A percentile compares a stretch with the other conserved stretches of the same genome.
These are phyloP conservation scores for Lepidocolaptes lacrymiger DNA, from an alignment of 2,797 vertebrate species.

Conservation along the genomic window DNA sequence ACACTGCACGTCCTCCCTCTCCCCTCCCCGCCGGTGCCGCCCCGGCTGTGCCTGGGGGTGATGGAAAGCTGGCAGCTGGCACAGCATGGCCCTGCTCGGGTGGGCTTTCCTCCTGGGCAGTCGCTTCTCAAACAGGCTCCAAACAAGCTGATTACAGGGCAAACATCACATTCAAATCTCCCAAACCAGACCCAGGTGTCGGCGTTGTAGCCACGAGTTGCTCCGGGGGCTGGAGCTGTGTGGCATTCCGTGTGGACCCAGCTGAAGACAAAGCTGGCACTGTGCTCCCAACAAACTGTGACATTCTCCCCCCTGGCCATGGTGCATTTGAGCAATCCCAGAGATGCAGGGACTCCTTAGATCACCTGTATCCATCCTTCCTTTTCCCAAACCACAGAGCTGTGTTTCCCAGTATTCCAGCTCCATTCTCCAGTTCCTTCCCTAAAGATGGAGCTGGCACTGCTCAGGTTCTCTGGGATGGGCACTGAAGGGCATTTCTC, in stretches of 20 bases:
- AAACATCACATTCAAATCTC: not conserved
- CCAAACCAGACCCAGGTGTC: accelerated
- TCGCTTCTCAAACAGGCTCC: not conserved
- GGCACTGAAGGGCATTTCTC: not conserved
- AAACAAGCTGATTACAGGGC: not conserved
- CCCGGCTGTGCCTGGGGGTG: not conserved
- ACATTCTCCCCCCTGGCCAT: accelerated
- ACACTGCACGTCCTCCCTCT: not conserved
- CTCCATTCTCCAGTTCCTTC: not conserved
- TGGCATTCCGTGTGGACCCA: accelerated
- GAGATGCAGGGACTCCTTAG: accelerated
- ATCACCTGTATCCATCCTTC: not conserved
- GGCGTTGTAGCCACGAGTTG: not conserved
- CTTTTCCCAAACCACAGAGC: not conserved
- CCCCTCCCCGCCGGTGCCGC: not conserved
- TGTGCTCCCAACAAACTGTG: accelerated
- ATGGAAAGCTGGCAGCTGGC: not conserved
- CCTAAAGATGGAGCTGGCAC: not conserved
- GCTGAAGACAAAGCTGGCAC: not conserved
- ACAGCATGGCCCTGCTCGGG: accelerated
- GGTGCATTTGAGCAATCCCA: accelerated
- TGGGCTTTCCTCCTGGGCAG: not conserved
- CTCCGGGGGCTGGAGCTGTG: accelerated
- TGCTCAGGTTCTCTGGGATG: not conserved
- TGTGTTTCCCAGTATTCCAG: not conserved